Conservation (phyloP, 2,888 invertebrate species). For the Hypsopygia costalis region DNA sequence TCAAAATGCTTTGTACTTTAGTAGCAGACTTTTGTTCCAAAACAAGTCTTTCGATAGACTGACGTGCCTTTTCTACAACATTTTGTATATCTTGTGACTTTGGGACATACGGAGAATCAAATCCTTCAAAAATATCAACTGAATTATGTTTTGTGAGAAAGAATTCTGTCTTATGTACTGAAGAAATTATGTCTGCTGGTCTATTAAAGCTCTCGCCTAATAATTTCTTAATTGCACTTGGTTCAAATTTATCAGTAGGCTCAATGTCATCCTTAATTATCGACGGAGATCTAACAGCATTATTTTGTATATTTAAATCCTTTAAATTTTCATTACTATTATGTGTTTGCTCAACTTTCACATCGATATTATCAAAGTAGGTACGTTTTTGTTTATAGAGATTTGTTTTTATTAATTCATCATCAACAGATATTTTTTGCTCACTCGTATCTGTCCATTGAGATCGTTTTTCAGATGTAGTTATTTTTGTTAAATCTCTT, state of each 20-base stretch:
- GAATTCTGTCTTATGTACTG: constrained; percentile 30
- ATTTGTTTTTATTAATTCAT: constrained; percentile 5
- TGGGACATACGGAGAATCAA: constrained; percentile 32
- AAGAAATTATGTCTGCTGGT: constrained; percentile 32
- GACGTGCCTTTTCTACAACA: constrained; percentile 19
- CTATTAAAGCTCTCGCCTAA: constrained; percentile 50
- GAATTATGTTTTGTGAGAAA: constrained; percentile 44
- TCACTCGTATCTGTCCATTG: background rate
- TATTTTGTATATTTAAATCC: constrained; percentile 22
- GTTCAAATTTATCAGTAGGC: constrained; percentile 35
- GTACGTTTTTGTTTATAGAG: constrained; percentile 31
- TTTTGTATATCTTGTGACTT: constrained; percentile 22
- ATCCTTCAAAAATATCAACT: constrained; percentile 54
- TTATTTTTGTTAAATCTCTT: too few relatives aligned
- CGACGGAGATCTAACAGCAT: constrained; percentile 50
- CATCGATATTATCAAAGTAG: constrained; percentile 44
- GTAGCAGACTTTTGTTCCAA: constrained; percentile 25
- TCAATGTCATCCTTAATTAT: constrained; percentile 57
- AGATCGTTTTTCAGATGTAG: too few relatives aligned
- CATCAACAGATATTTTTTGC: background rate
- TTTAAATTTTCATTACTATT: constrained; percentile 24
- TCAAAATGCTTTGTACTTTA: constrained; percentile 7
- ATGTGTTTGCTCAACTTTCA: constrained; percentile 18
- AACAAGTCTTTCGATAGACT: constrained; percentile 36
- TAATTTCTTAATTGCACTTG: constrained; percentile 50